These are phyloP conservation scores for Caenorhabditis inopinata DNA, from an alignment of 1,140 invertebrate genomes.

Conservation along the genomic window DNA sequence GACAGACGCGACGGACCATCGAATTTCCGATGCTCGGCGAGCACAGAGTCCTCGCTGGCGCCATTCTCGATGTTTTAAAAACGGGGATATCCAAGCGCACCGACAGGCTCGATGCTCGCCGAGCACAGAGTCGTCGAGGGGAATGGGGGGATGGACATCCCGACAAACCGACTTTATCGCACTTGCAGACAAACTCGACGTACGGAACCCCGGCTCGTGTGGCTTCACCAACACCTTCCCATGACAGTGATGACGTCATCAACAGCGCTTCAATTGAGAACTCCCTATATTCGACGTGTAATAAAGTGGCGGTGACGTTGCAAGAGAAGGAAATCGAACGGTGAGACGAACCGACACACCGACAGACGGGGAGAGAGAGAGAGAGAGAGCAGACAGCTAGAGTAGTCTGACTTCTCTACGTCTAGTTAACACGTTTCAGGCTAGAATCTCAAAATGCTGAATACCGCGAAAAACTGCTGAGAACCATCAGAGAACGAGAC, in stretches of 20 bases:
- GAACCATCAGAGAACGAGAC: constrained; percentile 42
- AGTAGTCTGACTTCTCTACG: neutral
- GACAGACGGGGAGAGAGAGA: too few species aligned
- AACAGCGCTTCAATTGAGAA: neutral
- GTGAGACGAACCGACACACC: too few species aligned
- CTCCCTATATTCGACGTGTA: neutral
- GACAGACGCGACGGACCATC: too few species aligned
- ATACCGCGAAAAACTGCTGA: constrained; percentile 43
- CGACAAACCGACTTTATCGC: too few species aligned
- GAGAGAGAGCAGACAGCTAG: too few species aligned
- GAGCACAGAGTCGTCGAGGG: too few species aligned
- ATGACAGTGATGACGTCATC: neutral
- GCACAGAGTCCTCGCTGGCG: too few species aligned
- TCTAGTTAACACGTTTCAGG: neutral
- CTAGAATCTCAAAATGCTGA: constrained; percentile 41
- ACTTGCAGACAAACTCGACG: neutral
- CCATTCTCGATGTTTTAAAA: too few species aligned
- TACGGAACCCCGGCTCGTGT: neutral
- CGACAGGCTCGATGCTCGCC: too few species aligned
- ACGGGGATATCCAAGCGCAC: too few species aligned
- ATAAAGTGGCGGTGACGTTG: neutral
- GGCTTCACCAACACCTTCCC: neutral
- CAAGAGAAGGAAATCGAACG: constrained; percentile 19
- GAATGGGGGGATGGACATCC: too few species aligned
- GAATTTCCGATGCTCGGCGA: too few species aligned